Evolutionary conservation across 1,140 invertebrate species (phyloP).

Genomic region (Cyrtorhinus lividipennis): DNA sequence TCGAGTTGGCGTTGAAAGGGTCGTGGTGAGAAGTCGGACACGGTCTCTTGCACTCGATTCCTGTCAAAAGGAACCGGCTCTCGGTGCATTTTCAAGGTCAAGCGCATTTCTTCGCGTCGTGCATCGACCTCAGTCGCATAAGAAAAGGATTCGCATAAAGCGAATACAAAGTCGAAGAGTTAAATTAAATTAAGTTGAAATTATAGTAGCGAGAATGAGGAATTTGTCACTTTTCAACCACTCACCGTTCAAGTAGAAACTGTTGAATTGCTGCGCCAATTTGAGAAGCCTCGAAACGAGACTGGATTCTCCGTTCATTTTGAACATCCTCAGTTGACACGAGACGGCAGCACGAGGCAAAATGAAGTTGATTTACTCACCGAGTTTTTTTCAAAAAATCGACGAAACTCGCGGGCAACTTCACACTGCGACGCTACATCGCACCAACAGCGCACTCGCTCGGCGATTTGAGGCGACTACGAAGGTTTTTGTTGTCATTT

Average conservation of each 20-base stretch:
- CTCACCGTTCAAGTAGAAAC: conserved; percentile 69
- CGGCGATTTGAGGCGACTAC: neutral
- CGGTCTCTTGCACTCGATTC: too few species aligned
- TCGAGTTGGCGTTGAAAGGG: too few species aligned
- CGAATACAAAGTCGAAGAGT: too few species aligned
- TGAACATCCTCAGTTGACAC: conserved; percentile 1
- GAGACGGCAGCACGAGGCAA: neutral
- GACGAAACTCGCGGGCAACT: neutral
- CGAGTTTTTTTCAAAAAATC: neutral
- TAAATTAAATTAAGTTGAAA: too few species aligned
- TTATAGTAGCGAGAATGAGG: too few species aligned
- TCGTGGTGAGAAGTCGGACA: too few species aligned
- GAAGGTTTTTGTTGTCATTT: conserved; percentile 3
- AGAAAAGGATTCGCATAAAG: too few species aligned
- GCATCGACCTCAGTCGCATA: too few species aligned
- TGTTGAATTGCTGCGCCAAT: conserved; percentile 68
- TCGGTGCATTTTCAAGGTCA: too few species aligned
- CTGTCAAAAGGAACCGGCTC: too few species aligned
- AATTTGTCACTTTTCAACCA: too few species aligned
- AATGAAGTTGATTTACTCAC: neutral
- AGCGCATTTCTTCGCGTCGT: too few species aligned
- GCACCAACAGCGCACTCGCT: neutral
- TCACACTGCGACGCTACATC: neutral
- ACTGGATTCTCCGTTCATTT: conserved; percentile 14
- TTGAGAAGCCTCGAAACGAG: conserved; percentile 34